Conservation (phyloP, 2,113 vertebrate species). For the Circaetus gallicus region DNA sequence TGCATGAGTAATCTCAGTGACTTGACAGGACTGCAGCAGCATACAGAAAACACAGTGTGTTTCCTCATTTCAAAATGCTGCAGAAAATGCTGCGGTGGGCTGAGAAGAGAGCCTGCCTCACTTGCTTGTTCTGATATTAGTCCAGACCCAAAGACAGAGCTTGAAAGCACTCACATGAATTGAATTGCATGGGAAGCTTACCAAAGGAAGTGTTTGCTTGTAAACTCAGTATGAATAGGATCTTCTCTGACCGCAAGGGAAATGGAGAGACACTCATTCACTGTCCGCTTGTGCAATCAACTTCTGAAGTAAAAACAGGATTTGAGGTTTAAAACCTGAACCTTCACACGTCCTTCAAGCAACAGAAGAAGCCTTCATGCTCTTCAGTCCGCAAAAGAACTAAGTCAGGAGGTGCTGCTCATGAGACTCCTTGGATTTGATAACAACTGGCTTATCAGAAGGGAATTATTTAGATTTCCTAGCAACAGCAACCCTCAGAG, state of each 20-base stretch:
- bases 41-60: neutral
- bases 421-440: conserved; percentile 23
- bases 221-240: conserved; percentile 52
- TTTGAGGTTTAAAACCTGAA: conserved; percentile 57
- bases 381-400: neutral
- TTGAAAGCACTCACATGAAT: conserved; percentile 8
- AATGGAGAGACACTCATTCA: conserved; percentile 43
- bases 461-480: neutral
- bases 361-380: conserved; percentile 52
- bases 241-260: conserved; percentile 55
- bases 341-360: conserved; percentile 4
- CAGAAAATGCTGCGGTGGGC: neutral
- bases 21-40: neutral
- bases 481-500: neutral
- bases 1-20: neutral
- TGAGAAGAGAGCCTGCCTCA: neutral
- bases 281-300: conserved; percentile 48
- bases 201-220: conserved; percentile 60
- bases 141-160: neutral
- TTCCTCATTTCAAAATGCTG: neutral
- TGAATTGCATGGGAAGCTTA: conserved; percentile 31
- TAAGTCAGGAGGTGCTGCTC: conserved; percentile 51
- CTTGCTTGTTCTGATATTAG: neutral
- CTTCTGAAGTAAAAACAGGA: conserved; percentile 44
- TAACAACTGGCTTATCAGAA: conserved; percentile 12